Conservation (phyloP, 2,797 vertebrate genomes). For the Lithobates pipiens region DNA sequence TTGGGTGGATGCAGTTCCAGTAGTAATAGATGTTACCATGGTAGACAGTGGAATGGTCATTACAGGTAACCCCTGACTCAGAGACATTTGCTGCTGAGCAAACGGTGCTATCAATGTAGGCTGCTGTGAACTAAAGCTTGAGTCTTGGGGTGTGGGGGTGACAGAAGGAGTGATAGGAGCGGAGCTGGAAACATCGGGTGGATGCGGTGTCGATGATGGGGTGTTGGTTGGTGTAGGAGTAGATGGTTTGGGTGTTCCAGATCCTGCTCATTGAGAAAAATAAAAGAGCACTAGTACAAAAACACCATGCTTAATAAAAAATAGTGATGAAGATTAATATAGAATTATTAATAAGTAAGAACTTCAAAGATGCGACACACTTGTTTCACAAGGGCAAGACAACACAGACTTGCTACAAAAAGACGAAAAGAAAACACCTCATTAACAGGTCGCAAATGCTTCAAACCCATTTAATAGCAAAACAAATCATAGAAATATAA, state of each 20-base stretch:
- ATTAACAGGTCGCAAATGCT: conserved; percentile 56
- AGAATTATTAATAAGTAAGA: neutral
- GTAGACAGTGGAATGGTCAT: conserved; percentile 96
- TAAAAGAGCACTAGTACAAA: conserved; percentile 82
- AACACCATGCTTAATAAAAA: conserved; percentile 68
- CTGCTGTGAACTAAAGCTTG: conserved; percentile 86
- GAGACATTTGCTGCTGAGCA: conserved; percentile 92
- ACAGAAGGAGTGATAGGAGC: conserved; percentile 84
- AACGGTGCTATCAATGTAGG: conserved; percentile 88
- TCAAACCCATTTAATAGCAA: conserved; percentile 62
- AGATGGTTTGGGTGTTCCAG: conserved; percentile 96
- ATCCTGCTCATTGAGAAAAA: conserved; percentile 89
- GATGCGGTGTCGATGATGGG: conserved; percentile 93
- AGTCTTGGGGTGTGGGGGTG: conserved; percentile 85
- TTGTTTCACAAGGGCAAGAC: conserved; percentile 26
- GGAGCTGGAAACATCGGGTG: conserved; percentile 84
- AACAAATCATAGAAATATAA: conserved; percentile 53
- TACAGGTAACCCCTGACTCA: conserved; percentile 91
- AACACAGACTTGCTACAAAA: conserved; percentile 27
- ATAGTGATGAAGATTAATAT: neutral
- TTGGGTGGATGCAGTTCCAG: conserved; percentile 88
- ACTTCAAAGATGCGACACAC: neutral
- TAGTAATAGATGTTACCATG: conserved; percentile 86
- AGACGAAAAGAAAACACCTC: conserved; percentile 57
- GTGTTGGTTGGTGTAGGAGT: conserved; percentile 95